A percentile compares a stretch with the other conserved stretches of the same genome.
These are phyloP conservation scores for Orthosia gothica DNA, from an alignment of 2,888 invertebrate genomes.

Conservation along the genomic window DNA sequence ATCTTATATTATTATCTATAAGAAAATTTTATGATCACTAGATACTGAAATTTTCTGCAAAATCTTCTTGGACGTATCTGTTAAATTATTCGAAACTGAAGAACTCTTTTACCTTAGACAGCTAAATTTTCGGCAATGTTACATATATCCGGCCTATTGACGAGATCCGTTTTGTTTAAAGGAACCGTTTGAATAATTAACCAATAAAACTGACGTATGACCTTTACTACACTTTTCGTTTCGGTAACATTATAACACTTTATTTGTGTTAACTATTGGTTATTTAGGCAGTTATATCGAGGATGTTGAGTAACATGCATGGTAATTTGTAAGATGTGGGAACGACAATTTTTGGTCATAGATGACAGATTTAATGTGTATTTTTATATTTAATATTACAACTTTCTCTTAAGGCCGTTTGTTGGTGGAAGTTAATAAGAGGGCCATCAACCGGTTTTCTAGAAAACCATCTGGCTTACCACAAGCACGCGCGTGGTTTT, in stretches of 20 bases:
- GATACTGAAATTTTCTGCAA: neutral
- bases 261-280: neutral
- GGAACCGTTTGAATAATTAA: constrained; percentile 27
- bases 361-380: constrained; percentile 1
- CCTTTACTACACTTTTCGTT: constrained; percentile 28
- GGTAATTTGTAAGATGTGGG: constrained; percentile 9
- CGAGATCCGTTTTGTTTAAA: constrained; percentile 15
- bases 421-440: neutral
- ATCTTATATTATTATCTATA: neutral
- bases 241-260: neutral
- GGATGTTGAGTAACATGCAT: constrained; percentile 17
- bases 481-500: constrained; percentile 23
- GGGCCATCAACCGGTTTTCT: constrained; percentile 18
- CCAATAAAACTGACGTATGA: constrained; percentile 6
- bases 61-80: neutral
- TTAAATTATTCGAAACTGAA: neutral
- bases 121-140: neutral
- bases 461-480: constrained; percentile 34
- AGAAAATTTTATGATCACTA: too few relatives aligned
- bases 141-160: neutral
- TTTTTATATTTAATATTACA: constrained; percentile 16
- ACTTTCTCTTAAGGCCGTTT: constrained; percentile 31
- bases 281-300: neutral
- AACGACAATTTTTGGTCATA: constrained; percentile 13
- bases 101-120: neutral